Conservation (phyloP, 2,888 invertebrate species). For the Habrosyne pyritoides region DNA sequence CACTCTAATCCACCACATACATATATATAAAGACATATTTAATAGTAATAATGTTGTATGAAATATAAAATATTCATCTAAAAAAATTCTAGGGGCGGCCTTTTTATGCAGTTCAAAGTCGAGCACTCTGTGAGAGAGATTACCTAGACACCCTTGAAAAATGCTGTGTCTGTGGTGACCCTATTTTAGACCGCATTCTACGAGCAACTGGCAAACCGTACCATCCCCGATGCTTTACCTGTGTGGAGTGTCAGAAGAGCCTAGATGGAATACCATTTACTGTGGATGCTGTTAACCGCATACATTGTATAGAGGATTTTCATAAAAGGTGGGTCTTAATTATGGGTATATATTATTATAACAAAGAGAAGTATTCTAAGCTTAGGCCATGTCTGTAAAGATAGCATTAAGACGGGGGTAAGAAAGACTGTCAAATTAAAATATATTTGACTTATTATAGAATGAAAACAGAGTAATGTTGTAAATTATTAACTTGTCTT, state of each 20-base stretch:
- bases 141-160: slow-evolving; percentile 98
- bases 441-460: no score
- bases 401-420: no score
- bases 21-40: no score
- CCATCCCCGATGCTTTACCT: slow-evolving; percentile 98
- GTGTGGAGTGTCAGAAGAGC: slow-evolving; percentile 97
- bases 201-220: slow-evolving; percentile 98
- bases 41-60: slow-evolving; percentile 7
- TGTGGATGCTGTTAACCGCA: slow-evolving; percentile 98
- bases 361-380: no score
- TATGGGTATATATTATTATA: no score
- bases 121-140: slow-evolving; percentile 97
- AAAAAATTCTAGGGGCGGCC: slow-evolving; percentile 89
- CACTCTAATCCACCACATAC: no score
- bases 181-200: slow-evolving; percentile 96
- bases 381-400: no score
- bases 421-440: no score
- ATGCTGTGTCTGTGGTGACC: slow-evolving; percentile 97
- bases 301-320: slow-evolving; percentile 99
- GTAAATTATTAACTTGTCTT: no score
- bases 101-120: slow-evolving; percentile 97
- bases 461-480: no score
- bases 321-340: slow-evolving; percentile 90
- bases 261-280: slow-evolving; percentile 99
- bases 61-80: neutral